phyloP scores from a whole-genome alignment of 2,797 vertebrate species.

The Chelon labrosus region DNA sequence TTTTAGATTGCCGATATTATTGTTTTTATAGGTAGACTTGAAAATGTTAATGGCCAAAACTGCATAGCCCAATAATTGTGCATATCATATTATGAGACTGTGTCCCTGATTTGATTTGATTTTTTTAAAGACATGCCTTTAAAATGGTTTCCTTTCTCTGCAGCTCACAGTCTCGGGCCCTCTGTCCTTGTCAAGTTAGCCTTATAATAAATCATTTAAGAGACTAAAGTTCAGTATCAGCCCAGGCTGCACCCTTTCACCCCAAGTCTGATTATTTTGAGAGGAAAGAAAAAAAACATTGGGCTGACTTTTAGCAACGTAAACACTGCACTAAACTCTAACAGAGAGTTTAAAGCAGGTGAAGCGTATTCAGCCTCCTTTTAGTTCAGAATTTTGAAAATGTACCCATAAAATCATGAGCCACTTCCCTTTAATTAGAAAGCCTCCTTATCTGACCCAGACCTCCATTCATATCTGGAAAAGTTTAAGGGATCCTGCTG shows the following conservation, averaged over 20 bases:
- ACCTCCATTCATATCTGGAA: not conserved
- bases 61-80: slow-evolving; percentile 15
- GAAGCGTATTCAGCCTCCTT: not conserved
- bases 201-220: slow-evolving; percentile 62
- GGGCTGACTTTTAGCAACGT: not conserved
- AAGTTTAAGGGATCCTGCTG: not conserved
- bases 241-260: not conserved
- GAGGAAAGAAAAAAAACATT: slow-evolving; percentile 5
- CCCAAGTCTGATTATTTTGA: slow-evolving; percentile 21
- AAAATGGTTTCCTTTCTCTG: slow-evolving; percentile 28
- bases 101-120: too few species aligned
- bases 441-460: too few species aligned
- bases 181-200: slow-evolving; percentile 56
- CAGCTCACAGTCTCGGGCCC: slow-evolving; percentile 28
- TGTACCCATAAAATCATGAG: not conserved
- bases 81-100: slow-evolving; percentile 24
- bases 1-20: too few species aligned
- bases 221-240: slow-evolving; percentile 32
- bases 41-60: too few species aligned
- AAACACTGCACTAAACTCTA: not conserved
- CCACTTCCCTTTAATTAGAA: not conserved
- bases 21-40: too few species aligned
- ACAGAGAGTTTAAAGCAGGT: not conserved
- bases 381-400: not conserved
- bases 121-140: slow-evolving; percentile 45